These are phyloP conservation scores for Brachyhypopomus gauderio DNA, from an alignment of 2,113 vertebrate species.

Conservation along the genomic window DNA sequence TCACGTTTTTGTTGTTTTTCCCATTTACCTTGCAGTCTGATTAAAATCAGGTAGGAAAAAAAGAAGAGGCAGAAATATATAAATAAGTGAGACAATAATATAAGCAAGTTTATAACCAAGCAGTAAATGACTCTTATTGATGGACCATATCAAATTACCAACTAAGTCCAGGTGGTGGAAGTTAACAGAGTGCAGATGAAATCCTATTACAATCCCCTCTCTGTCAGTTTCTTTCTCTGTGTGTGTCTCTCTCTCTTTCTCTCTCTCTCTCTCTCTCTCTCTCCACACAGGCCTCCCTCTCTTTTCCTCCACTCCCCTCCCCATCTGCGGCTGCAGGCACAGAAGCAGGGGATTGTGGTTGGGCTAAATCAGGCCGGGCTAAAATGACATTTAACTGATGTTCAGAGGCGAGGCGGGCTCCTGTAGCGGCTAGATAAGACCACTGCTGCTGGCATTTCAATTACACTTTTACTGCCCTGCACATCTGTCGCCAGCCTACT, in stretches of 20 bases:
- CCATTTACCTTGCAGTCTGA: constrained; percentile 39
- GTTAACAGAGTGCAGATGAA: constrained; percentile 79
- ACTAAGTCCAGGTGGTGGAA: constrained; percentile 79
- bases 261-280: constrained; percentile 16
- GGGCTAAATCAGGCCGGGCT: constrained; percentile 82
- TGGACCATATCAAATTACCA: constrained; percentile 81
- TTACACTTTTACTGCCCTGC: constrained; percentile 83
- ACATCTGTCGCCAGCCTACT: constrained; percentile 83
- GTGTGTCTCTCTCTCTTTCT: constrained; percentile 46
- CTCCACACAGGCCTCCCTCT: constrained; percentile 25
- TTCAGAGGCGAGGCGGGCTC: constrained; percentile 82
- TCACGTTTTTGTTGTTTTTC: background rate
- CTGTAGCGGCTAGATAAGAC: constrained; percentile 83
- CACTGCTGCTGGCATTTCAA: constrained; percentile 86
- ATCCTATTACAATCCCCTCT: constrained; percentile 74
- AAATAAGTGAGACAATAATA: constrained; percentile 69
- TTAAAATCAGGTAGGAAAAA: constrained; percentile 59
- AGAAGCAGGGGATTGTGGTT: constrained; percentile 75
- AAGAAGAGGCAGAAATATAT: constrained; percentile 62
- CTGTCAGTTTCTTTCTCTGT: constrained; percentile 57
- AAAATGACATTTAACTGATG: constrained; percentile 87
- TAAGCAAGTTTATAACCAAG: constrained; percentile 46
- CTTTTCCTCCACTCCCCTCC: constrained; percentile 56
- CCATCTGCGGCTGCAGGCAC: constrained; percentile 55
- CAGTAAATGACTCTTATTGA: constrained; percentile 79